Evolutionary conservation across 2,888 invertebrate species (phyloP).

Genomic region (Isoperla grammatica): DNA sequence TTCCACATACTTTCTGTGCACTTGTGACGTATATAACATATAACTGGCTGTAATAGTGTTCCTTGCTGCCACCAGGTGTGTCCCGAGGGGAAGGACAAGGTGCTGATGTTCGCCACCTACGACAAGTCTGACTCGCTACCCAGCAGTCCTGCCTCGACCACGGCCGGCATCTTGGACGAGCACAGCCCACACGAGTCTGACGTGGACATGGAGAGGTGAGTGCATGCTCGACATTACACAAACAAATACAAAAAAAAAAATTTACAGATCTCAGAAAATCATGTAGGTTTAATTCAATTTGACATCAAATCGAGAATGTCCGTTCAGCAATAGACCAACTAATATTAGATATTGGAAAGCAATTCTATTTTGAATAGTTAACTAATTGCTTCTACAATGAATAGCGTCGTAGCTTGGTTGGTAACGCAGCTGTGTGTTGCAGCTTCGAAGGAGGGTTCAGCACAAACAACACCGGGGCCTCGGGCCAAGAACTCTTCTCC

Average conservation of each 20-base stretch:
- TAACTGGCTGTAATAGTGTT: conserved; percentile 13
- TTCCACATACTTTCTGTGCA: no score
- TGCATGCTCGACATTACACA: neutral
- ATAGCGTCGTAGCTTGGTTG: no score
- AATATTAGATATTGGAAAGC: no score
- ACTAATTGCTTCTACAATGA: no score
- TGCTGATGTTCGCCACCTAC: conserved; percentile 53
- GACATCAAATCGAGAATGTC: no score
- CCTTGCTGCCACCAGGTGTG: conserved; percentile 33
- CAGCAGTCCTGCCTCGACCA: conserved; percentile 50
- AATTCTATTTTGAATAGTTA: no score
- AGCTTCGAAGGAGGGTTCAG: conserved; percentile 52
- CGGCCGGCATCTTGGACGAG: conserved; percentile 36
- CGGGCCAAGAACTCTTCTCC: conserved; percentile 35
- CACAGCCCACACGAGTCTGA: conserved; percentile 36
- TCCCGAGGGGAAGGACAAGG: conserved; percentile 37
- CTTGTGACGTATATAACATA: neutral
- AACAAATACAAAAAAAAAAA: no score
- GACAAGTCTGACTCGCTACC: conserved; percentile 57
- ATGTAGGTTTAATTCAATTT: no score
- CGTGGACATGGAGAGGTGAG: conserved; percentile 37
- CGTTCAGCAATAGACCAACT: no score
- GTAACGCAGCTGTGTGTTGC: conserved; percentile 16
- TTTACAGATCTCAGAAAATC: no score
- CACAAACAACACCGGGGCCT: conserved; percentile 28